These are phyloP conservation scores for Paratilapia polleni DNA, from an alignment of 2,113 vertebrate species.

Conservation along the genomic window DNA sequence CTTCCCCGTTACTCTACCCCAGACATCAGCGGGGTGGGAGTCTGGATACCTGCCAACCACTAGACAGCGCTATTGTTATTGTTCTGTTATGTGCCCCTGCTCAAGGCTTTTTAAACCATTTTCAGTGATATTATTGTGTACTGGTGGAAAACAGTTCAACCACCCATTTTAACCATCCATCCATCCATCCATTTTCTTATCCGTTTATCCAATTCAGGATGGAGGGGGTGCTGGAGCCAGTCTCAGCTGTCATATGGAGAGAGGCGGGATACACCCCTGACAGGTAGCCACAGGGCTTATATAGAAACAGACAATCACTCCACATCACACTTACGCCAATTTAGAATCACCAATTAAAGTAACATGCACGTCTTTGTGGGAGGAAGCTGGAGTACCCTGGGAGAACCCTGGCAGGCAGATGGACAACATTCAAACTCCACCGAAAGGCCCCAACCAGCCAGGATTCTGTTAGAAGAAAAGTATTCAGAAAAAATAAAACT, in stretches of 20 bases:
- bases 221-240: no score
- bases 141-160: no score
- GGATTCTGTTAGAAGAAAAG: not conserved
- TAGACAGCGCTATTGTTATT: not conserved
- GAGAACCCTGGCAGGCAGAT: not conserved
- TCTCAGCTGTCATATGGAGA: no score
- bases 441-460: not conserved
- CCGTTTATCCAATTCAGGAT: no score
- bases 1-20: conserved; percentile 21
- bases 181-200: no score
- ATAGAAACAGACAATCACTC: not conserved
- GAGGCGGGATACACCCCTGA: not conserved
- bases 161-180: no score
- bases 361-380: not conserved
- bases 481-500: not conserved
- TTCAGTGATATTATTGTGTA: not conserved
- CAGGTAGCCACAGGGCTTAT: not conserved
- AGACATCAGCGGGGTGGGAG: not conserved
- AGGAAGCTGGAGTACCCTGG: not conserved
- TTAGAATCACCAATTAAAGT: not conserved
- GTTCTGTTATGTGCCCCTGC: not conserved
- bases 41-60: not conserved
- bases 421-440: not conserved
- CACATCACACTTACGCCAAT: not conserved
- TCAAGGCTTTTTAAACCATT: no score